A percentile compares a stretch with the other conserved stretches of the same genome.
These are phyloP conservation scores for Pantherophis vulpinus DNA, from an alignment of 2,797 vertebrate species.

Conservation along the genomic window DNA sequence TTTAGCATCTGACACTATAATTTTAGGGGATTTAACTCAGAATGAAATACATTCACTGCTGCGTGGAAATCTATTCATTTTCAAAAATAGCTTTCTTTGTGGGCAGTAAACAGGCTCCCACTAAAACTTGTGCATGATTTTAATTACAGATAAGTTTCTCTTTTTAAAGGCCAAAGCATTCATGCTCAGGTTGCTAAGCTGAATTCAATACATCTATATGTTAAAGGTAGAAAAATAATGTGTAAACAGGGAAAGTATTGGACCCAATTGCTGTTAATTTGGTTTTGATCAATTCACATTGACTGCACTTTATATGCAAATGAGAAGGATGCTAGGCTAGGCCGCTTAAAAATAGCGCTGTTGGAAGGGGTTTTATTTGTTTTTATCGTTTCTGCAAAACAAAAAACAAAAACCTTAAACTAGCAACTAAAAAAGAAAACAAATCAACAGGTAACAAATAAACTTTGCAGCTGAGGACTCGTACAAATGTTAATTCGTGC, in stretches of 20 bases:
- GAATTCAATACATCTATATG: conserved; percentile 92
- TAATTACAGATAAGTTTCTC: conserved; percentile 99
- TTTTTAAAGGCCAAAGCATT: conserved; percentile 79
- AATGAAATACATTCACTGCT: conserved; percentile 51
- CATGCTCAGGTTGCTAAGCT: conserved; percentile 90
- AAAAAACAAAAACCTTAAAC: neutral
- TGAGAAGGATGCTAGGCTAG: conserved; percentile 74
- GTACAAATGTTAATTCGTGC: neutral
- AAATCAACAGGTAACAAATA: conserved; percentile 4
- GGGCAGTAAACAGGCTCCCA: conserved; percentile 72
- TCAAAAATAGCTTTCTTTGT: conserved; percentile 68
- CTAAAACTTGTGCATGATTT: conserved; percentile 89
- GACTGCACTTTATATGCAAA: conserved; percentile 97
- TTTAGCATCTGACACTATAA: conserved; percentile 28
- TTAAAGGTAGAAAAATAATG: conserved; percentile 84
- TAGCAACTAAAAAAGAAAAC: neutral
- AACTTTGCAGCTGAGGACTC: neutral
- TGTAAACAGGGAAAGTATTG: conserved; percentile 89
- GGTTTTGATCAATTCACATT: conserved; percentile 91
- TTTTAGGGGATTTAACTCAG: conserved; percentile 61
- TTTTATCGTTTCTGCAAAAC: neutral
- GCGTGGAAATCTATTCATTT: conserved; percentile 62
- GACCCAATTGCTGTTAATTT: conserved; percentile 88
- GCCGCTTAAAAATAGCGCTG: conserved; percentile 49
- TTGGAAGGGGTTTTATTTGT: conserved; percentile 1